These are phyloP conservation scores for Erebia ligea DNA, from an alignment of 2,888 invertebrate genomes.

Conservation along the genomic window DNA sequence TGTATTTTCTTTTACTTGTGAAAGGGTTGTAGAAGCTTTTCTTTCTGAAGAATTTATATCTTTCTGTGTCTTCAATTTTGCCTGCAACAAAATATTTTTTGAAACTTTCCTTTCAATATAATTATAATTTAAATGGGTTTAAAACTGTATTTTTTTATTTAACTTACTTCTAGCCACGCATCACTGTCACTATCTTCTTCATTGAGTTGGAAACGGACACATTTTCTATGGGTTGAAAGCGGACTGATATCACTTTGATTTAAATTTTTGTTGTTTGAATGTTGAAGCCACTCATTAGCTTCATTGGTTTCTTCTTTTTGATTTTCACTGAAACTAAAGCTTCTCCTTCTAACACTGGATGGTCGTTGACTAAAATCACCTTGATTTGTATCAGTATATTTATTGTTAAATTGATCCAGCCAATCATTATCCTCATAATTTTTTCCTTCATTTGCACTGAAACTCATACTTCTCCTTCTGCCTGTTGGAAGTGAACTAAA, in stretches of 20 bases:
- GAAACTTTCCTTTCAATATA: too few species aligned
- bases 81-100: conserved; percentile 36
- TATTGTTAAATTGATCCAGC: background rate
- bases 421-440: background rate
- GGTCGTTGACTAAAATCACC: background rate
- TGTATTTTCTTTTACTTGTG: conserved; percentile 41
- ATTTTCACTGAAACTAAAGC: background rate
- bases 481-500: background rate
- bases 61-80: conserved; percentile 24
- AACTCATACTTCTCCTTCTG: conserved; percentile 9
- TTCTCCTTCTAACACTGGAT: background rate
- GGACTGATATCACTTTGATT: background rate
- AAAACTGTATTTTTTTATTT: background rate
- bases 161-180: background rate
- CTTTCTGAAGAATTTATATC: conserved; percentile 46
- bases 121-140: too few species aligned
- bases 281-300: conserved; percentile 13
- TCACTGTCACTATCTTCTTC: background rate
- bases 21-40: conserved; percentile 50
- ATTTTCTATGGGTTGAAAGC: background rate
- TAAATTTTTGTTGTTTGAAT: too few species aligned
- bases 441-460: background rate
- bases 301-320: conserved; percentile 23
- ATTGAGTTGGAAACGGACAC: background rate
- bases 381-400: background rate